phyloP scores from a whole-genome alignment of 2,113 vertebrate genomes.

The Neodon shergylaensis region DNA sequence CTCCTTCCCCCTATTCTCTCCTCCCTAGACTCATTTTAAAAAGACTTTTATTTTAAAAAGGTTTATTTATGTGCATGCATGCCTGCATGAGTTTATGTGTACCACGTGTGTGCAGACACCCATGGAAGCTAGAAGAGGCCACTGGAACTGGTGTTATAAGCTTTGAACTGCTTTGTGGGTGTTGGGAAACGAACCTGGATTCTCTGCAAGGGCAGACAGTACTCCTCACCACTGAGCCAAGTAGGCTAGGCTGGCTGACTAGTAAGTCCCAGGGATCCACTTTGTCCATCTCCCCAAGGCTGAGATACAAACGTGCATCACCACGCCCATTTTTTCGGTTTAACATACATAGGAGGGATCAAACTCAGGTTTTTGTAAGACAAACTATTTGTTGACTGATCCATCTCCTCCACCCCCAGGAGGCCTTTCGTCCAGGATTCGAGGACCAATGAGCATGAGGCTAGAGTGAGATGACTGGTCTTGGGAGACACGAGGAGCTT shows the following conservation, averaged over 20 bases:
- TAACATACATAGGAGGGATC: background rate
- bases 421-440: background rate
- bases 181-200: background rate
- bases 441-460: background rate
- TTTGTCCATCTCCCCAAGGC: background rate
- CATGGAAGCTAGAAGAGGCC: background rate
- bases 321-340: background rate
- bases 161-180: background rate
- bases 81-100: background rate
- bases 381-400: background rate
- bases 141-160: background rate
- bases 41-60: background rate
- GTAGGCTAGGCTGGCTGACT: background rate
- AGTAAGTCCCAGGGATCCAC: background rate
- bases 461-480: background rate
- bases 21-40: background rate
- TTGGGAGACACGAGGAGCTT: too few species aligned
- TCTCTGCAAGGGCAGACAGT: background rate
- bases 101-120: too few species aligned
- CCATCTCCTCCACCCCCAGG: background rate
- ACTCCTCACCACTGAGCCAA: background rate
- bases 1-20: background rate
- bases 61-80: background rate
- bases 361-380: background rate
- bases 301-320: background rate